These are phyloP conservation scores for Caenorhabditis virilis DNA, from an alignment of 2,888 invertebrate species.

Conservation along the genomic window DNA sequence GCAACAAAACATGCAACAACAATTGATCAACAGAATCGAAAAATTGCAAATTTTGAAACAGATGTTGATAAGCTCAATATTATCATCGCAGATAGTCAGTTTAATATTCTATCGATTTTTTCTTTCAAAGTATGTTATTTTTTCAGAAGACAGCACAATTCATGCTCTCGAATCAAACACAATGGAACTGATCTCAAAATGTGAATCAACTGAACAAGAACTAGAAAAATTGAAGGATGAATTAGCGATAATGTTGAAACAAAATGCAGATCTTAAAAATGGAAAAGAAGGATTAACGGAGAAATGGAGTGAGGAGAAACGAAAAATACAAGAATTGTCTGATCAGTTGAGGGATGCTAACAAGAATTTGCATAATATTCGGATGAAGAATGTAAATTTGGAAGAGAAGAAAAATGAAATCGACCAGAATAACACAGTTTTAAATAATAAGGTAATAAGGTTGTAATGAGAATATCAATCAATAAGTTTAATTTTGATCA, in stretches of 20 bases:
- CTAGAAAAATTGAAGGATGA: constrained; percentile 32
- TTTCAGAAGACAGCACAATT: constrained; percentile 21
- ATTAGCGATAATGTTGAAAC: constrained; percentile 31
- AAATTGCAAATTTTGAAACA: constrained; percentile 10
- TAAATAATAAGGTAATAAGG: not conserved
- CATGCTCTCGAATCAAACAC: constrained; percentile 36
- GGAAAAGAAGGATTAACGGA: constrained; percentile 21
- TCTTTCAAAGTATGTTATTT: not conserved
- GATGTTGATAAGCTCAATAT: constrained; percentile 13
- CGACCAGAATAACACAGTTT: constrained; percentile 27
- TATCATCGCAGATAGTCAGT: constrained; percentile 2
- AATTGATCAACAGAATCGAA: constrained; percentile 14
- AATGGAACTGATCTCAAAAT: constrained; percentile 28
- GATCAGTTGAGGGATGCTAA: constrained; percentile 35
- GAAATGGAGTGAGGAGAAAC: constrained; percentile 30
- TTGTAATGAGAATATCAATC: not conserved
- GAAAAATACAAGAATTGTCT: constrained; percentile 33
- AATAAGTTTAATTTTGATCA: not conserved
- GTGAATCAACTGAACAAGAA: constrained; percentile 21
- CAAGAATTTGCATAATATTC: constrained; percentile 29
- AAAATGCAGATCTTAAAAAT: constrained; percentile 34
- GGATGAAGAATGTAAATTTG: constrained; percentile 32
- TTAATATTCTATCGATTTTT: not conserved
- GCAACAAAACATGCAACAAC: constrained; percentile 15
- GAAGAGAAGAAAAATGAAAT: constrained; percentile 39